Conservation (phyloP, 2,888 invertebrate species). For the Caenorhabditis doughertyi region DNA sequence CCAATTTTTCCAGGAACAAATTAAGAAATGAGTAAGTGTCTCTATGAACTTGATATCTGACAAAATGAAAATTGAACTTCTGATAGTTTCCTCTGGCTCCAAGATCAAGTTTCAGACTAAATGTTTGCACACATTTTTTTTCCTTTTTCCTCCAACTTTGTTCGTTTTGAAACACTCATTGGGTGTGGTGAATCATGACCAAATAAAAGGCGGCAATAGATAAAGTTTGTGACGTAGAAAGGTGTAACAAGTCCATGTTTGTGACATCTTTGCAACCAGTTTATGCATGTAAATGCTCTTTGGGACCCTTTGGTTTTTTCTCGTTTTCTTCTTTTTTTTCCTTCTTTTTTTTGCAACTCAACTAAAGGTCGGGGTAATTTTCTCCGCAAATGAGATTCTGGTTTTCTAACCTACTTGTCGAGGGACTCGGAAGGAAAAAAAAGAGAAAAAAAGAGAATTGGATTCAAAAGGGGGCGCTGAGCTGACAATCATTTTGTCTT, state of each 20-base stretch:
- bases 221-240: slow-evolving; percentile 33
- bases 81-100: neutral
- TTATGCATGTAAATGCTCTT: slow-evolving; percentile 40
- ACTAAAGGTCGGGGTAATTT: slow-evolving; percentile 14
- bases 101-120: slow-evolving; percentile 20
- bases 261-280: slow-evolving; percentile 11
- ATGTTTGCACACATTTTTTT: slow-evolving; percentile 29
- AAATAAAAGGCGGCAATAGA: slow-evolving; percentile 8
- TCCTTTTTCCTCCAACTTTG: slow-evolving; percentile 7
- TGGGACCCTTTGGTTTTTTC: neutral
- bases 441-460: too few relatives aligned
- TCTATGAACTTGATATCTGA: slow-evolving; percentile 10
- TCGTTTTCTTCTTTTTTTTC: too few relatives aligned
- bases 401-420: slow-evolving; percentile 12
- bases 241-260: slow-evolving; percentile 35
- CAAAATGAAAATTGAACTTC: neutral
- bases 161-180: slow-evolving; percentile 29
- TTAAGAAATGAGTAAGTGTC: neutral
- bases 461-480: slow-evolving; percentile 7
- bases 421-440: too few relatives aligned
- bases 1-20: neutral
- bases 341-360: neutral
- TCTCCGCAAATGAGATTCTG: slow-evolving; percentile 19
- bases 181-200: slow-evolving; percentile 41
- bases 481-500: slow-evolving; percentile 17